phyloP scores from a whole-genome alignment of 2,888 invertebrate species.

The Podotricha telesiphe region DNA sequence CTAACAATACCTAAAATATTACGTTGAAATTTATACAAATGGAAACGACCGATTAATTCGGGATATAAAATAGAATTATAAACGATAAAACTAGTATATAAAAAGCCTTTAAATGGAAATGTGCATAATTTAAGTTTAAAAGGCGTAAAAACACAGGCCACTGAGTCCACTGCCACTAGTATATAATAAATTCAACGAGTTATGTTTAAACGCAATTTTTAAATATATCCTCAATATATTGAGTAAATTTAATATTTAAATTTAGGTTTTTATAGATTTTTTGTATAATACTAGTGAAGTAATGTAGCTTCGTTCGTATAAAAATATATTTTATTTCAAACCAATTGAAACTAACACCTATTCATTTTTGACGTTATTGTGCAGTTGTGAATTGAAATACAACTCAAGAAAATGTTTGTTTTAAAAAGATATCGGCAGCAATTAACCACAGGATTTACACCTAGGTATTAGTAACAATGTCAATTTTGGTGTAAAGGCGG shows the following conservation, averaged over 20 bases:
- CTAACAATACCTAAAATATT: background rate
- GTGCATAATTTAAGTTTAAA: conserved; percentile 35
- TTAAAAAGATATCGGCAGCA: no score
- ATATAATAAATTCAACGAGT: conserved; percentile 30
- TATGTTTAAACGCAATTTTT: background rate
- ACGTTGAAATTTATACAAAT: conserved; percentile 2
- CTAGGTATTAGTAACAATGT: no score
- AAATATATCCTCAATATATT: conserved; percentile 11
- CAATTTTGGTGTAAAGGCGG: no score
- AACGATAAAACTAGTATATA: conserved; percentile 25
- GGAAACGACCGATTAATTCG: background rate
- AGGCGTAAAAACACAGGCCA: conserved; percentile 35
- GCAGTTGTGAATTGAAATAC: no score
- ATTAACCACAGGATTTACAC: no score
- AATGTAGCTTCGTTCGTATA: background rate
- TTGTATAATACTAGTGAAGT: background rate
- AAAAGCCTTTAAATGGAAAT: conserved; percentile 28
- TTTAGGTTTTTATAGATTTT: background rate
- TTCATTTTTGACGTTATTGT: no score
- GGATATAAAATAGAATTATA: conserved; percentile 2
- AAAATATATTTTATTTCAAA: background rate
- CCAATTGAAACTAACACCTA: no score
- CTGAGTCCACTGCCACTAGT: conserved; percentile 26
- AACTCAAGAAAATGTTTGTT: no score
- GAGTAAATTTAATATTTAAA: background rate